A percentile compares a stretch with the other conserved stretches of the same genome.
These are phyloP conservation scores for Leucoraja erinaceus DNA, from an alignment of 2,113 vertebrate species.

Conservation along the genomic window DNA sequence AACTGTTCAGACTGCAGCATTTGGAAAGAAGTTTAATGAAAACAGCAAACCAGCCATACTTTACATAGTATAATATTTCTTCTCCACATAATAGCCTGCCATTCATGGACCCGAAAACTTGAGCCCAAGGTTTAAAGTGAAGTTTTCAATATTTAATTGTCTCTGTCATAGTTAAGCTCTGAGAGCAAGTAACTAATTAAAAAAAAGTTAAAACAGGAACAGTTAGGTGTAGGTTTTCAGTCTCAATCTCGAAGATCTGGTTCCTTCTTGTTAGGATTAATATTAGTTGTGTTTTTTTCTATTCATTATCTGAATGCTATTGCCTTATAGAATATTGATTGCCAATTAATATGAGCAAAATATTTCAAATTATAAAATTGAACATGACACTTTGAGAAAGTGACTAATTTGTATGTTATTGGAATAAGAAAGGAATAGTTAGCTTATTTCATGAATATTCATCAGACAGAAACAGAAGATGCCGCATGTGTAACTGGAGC, in stretches of 20 bases:
- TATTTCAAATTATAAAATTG: conserved; percentile 12
- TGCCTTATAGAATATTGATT: background rate
- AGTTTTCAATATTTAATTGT: conserved; percentile 46
- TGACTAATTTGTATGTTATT: conserved; percentile 8
- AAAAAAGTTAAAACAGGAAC: conserved; percentile 45
- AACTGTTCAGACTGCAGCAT: background rate
- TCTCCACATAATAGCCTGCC: conserved; percentile 32
- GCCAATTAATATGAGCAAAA: background rate
- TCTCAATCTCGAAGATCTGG: conserved; percentile 43
- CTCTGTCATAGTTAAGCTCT: conserved; percentile 41
- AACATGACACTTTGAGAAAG: background rate
- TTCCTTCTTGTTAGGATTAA: conserved; percentile 46
- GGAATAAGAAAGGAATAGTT: background rate
- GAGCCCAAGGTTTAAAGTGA: conserved; percentile 32
- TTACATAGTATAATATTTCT: conserved; percentile 27
- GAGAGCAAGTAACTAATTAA: conserved; percentile 50
- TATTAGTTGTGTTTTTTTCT: conserved; percentile 11
- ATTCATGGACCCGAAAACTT: conserved; percentile 37
- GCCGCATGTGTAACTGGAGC: conserved; percentile 2
- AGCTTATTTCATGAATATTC: conserved; percentile 6
- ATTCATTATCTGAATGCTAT: background rate
- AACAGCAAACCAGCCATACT: background rate
- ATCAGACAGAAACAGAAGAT: conserved; percentile 8
- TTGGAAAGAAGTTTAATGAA: conserved; percentile 30
- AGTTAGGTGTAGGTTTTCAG: conserved; percentile 49